Conservation (phyloP, 2,888 invertebrate species). For the Hypomecis punctinalis region DNA sequence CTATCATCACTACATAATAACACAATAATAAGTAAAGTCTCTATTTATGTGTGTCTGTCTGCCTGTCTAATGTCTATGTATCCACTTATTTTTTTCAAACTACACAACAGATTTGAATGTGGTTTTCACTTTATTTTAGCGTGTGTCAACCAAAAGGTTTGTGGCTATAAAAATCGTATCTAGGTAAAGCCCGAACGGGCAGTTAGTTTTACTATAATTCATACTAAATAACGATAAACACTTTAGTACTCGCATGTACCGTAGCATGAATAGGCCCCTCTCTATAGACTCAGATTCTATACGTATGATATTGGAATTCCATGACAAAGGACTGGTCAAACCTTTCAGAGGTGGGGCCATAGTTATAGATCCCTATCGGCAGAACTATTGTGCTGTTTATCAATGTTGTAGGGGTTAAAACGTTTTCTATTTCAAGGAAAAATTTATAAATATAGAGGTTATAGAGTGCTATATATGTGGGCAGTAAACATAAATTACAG, state of each 20-base stretch:
- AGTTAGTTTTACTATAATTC: too few relatives aligned
- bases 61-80: too few relatives aligned
- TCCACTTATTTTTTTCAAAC: too few relatives aligned
- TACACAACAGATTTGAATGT: too few relatives aligned
- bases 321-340: slow-evolving; percentile 78
- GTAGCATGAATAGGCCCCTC: slow-evolving; percentile 65
- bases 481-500: neutral
- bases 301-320: slow-evolving; percentile 77
- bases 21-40: too few relatives aligned
- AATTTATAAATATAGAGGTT: slow-evolving; percentile 23
- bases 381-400: slow-evolving; percentile 38
- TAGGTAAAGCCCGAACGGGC: too few relatives aligned
- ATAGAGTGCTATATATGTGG: neutral
- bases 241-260: slow-evolving; percentile 32
- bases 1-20: too few relatives aligned
- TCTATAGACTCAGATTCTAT: slow-evolving; percentile 64
- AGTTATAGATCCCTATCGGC: slow-evolving; percentile 43
- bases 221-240: neutral
- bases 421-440: slow-evolving; percentile 24
- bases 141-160: too few relatives aligned
- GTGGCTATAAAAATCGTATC: too few relatives aligned
- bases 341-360: slow-evolving; percentile 60
- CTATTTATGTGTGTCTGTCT: too few relatives aligned
- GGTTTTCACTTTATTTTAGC: too few relatives aligned
- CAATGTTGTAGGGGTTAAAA: slow-evolving; percentile 41